phyloP scores from a whole-genome alignment of 2,113 vertebrate species.

The Ivindomyrus marchei region DNA sequence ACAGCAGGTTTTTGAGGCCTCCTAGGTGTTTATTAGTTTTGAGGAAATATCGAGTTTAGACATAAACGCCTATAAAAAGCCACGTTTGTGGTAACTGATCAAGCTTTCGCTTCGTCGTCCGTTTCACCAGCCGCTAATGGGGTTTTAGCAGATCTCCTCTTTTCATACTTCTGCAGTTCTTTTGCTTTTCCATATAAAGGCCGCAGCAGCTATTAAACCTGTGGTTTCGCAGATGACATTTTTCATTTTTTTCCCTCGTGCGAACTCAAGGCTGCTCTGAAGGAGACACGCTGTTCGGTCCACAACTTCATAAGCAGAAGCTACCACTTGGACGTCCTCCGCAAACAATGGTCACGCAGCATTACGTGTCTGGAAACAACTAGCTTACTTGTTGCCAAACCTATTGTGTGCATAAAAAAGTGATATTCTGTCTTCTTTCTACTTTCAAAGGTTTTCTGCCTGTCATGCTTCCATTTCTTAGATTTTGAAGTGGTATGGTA shows the following conservation, averaged over 20 bases:
- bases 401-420: not conserved
- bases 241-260: not conserved
- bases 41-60: not conserved
- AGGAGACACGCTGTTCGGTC: not conserved
- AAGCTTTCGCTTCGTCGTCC: not conserved
- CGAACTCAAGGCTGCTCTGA: not conserved
- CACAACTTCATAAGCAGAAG: not conserved
- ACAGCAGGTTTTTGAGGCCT: not conserved
- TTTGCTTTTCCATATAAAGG: not conserved
- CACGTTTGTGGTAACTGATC: not conserved
- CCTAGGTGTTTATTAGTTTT: not conserved
- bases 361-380: not conserved
- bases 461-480: not conserved
- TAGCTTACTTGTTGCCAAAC: not conserved
- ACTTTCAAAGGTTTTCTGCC: not conserved
- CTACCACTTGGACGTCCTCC: not conserved
- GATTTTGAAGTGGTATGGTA: not conserved
- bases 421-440: not conserved
- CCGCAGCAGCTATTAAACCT: not conserved
- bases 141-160: not conserved
- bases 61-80: not conserved
- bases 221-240: not conserved
- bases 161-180: not conserved
- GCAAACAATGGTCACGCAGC: not conserved
- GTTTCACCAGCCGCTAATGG: not conserved